phyloP scores from a whole-genome alignment of 2,797 vertebrate genomes.

The Zonotrichia albicollis region DNA sequence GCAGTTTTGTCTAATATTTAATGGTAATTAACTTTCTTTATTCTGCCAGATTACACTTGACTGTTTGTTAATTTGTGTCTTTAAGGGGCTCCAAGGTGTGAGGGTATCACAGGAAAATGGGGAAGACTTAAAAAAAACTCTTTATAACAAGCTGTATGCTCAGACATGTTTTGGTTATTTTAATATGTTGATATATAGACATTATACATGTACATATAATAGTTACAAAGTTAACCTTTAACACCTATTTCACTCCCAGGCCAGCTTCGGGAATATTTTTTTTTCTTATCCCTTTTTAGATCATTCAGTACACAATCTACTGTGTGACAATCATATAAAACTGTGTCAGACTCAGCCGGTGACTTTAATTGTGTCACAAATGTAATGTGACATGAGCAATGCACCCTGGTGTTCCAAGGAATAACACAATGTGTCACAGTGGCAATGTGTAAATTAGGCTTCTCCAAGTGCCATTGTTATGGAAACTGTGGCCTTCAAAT shows the following conservation, averaged over 20 bases:
- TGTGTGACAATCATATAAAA: conserved; percentile 25
- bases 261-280: background rate
- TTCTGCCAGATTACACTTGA: background rate
- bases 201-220: background rate
- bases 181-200: background rate
- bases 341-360: conserved; percentile 4
- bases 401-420: background rate
- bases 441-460: conserved; percentile 8
- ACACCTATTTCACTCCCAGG: background rate
- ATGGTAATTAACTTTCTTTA: background rate
- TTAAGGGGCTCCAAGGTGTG: background rate
- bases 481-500: background rate
- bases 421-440: background rate
- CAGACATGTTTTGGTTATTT: background rate
- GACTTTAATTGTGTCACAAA: conserved; percentile 40
- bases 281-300: background rate
- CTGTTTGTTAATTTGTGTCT: background rate
- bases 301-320: background rate
- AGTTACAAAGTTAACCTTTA: background rate
- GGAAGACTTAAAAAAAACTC: background rate
- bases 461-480: background rate
- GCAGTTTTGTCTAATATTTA: background rate
- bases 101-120: background rate
- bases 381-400: conserved; percentile 10
- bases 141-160: background rate